Percentiles rank a stretch among this genome's conserved stretches.
Conservation (phyloP, 1,140 invertebrate species). For the Dendrolimus kikuchii region DNA sequence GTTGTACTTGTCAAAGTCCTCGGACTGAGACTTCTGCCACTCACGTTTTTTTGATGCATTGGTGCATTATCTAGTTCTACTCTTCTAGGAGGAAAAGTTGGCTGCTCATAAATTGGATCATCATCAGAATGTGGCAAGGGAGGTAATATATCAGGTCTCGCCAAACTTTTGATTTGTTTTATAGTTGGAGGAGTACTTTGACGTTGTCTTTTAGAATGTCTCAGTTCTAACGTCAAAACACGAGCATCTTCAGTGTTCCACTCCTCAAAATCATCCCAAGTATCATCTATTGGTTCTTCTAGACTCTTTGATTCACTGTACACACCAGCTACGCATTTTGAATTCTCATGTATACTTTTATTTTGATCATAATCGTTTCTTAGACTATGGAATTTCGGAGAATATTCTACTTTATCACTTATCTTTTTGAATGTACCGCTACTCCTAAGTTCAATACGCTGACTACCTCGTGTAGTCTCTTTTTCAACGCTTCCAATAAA, state of each 20-base stretch:
- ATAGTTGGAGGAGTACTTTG: conserved; percentile 68
- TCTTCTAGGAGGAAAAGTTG: conserved; percentile 72
- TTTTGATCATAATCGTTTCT: conserved; percentile 82
- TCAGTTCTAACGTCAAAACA: conserved; percentile 75
- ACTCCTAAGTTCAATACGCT: conserved; percentile 65
- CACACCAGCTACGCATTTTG: conserved; percentile 30
- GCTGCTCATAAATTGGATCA: conserved; percentile 74
- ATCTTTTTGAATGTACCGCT: conserved; percentile 78
- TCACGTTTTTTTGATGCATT: conserved; percentile 76
- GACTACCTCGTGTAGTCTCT: conserved; percentile 72
- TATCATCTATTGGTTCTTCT: conserved; percentile 30
- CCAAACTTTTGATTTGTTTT: conserved; percentile 56
- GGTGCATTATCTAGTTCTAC: conserved; percentile 57
- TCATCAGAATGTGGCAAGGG: conserved; percentile 73
- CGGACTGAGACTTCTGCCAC: conserved; percentile 74
- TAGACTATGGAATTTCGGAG: conserved; percentile 76
- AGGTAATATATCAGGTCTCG: conserved; percentile 78
- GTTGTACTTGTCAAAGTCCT: conserved; percentile 42
- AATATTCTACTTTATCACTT: conserved; percentile 42
- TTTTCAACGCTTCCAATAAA: conserved; percentile 69
- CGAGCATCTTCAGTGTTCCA: conserved; percentile 72
- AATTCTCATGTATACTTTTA: conserved; percentile 46
- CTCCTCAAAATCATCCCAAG: conserved; percentile 38
- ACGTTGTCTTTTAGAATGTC: conserved; percentile 80
- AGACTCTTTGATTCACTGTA: conserved; percentile 35